Evolutionary conservation across 2,113 vertebrate genomes (phyloP).

Genomic region (Sebastes schlegelii): DNA sequence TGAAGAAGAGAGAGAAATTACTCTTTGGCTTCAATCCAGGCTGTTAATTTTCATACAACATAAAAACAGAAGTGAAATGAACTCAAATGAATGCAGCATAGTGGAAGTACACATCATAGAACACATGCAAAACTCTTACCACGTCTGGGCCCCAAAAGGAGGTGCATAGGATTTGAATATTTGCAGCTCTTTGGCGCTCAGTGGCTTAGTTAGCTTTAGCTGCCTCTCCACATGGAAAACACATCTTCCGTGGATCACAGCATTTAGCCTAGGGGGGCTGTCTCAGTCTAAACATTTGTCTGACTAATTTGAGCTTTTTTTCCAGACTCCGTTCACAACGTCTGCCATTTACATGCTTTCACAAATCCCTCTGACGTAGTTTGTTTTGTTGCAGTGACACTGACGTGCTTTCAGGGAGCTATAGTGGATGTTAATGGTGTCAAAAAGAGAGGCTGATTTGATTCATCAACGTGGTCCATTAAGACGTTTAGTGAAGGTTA

Average conservation of each 20-base stretch:
- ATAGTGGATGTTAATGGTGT: slow-evolving; percentile 24
- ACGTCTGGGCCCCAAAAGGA: slow-evolving; percentile 1
- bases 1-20: slow-evolving; percentile 18
- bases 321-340: slow-evolving; percentile 43
- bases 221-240: slow-evolving; percentile 30
- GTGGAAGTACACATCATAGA: not conserved
- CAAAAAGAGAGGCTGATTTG: slow-evolving; percentile 33
- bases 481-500: slow-evolving; percentile 29
- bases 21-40: slow-evolving; percentile 29
- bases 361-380: slow-evolving; percentile 46
- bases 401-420: slow-evolving; percentile 37
- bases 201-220: slow-evolving; percentile 25
- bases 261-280: slow-evolving; percentile 31
- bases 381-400: slow-evolving; percentile 36
- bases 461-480: slow-evolving; percentile 29
- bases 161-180: slow-evolving; percentile 33
- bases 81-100: slow-evolving; percentile 24
- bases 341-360: slow-evolving; percentile 46
- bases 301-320: slow-evolving; percentile 57
- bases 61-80: slow-evolving; percentile 11
- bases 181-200: slow-evolving; percentile 16
- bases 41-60: slow-evolving; percentile 11
- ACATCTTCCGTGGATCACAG: slow-evolving; percentile 16
- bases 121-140: slow-evolving; percentile 1
- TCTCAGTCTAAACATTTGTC: slow-evolving; percentile 56